Conservation (phyloP, 2,888 invertebrate genomes). For the Ganaspis brasiliensis region DNA sequence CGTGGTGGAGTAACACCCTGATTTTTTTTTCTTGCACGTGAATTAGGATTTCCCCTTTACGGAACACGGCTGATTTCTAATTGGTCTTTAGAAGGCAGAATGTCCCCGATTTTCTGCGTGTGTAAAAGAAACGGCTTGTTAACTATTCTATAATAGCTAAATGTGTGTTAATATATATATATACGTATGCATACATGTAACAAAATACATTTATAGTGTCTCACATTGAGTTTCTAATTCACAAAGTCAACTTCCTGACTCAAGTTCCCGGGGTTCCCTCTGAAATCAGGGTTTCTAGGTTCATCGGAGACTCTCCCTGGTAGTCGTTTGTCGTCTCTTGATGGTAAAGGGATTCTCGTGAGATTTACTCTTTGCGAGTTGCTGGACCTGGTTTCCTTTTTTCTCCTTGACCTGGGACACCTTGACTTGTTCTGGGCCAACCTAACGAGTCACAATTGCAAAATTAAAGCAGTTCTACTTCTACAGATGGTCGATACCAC, state of each 20-base stretch:
- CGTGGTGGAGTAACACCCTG: slow-evolving; percentile 31
- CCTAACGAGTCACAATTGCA: slow-evolving; percentile 71
- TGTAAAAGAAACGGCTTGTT: slow-evolving; percentile 50
- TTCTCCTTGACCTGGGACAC: slow-evolving; percentile 56
- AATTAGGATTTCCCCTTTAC: slow-evolving; percentile 48
- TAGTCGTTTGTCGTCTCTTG: slow-evolving; percentile 20
- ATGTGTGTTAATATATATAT: background rate
- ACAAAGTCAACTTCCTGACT: slow-evolving; percentile 34
- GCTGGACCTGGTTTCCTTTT: slow-evolving; percentile 62
- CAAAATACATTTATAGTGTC: background rate
- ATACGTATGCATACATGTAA: background rate
- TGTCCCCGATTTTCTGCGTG: slow-evolving; percentile 64
- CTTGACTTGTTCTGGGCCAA: slow-evolving; percentile 72
- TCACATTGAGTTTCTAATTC: slow-evolving; percentile 36
- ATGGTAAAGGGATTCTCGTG: slow-evolving; percentile 31
- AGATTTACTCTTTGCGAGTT: slow-evolving; percentile 9
- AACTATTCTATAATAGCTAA: slow-evolving; percentile 25
- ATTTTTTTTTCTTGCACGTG: slow-evolving; percentile 9
- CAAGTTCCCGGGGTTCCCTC: slow-evolving; percentile 24
- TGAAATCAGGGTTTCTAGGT: slow-evolving; percentile 46
- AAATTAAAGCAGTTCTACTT: slow-evolving; percentile 71
- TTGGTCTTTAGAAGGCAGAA: slow-evolving; percentile 58
- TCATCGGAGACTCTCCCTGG: slow-evolving; percentile 20
- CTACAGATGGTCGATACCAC: slow-evolving; percentile 62
- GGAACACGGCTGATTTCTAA: slow-evolving; percentile 65